Conservation (phyloP, 2,113 vertebrate species). For the Labrus mixtus region DNA sequence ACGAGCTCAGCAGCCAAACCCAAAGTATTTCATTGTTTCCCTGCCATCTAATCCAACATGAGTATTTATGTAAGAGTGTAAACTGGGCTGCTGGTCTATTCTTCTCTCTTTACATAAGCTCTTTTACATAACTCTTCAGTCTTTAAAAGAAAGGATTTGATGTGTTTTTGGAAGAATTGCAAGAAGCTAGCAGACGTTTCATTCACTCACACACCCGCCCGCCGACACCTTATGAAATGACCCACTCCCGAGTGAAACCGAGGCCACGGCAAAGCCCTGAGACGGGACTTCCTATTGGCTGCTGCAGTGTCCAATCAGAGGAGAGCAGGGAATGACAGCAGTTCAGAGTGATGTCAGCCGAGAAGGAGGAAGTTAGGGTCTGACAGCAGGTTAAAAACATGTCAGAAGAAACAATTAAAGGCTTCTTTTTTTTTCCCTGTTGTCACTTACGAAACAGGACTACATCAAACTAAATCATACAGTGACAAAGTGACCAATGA, state of each 20-base stretch:
- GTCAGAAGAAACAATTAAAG: neutral
- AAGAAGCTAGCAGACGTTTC: conserved; percentile 2
- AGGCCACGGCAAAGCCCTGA: neutral
- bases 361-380: neutral
- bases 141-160: neutral
- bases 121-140: conserved; percentile 46
- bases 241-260: conserved; percentile 16
- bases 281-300: conserved; percentile 55
- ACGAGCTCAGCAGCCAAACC: conserved; percentile 9
- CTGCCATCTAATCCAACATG: conserved; percentile 7
- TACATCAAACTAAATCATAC: no score
- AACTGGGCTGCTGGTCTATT: conserved; percentile 33
- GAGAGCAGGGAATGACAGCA: conserved; percentile 26
- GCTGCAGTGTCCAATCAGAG: conserved; percentile 42
- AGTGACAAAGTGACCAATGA: no score
- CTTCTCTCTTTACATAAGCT: conserved; percentile 61
- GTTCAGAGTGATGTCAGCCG: conserved; percentile 42
- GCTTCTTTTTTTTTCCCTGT: neutral
- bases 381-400: neutral
- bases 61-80: conserved; percentile 54
- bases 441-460: no score
- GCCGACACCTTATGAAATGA: conserved; percentile 18
- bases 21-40: conserved; percentile 28
- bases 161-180: neutral
- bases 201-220: conserved; percentile 15